phyloP scores from a whole-genome alignment of 2,888 invertebrate genomes.

The Idaea biselata region DNA sequence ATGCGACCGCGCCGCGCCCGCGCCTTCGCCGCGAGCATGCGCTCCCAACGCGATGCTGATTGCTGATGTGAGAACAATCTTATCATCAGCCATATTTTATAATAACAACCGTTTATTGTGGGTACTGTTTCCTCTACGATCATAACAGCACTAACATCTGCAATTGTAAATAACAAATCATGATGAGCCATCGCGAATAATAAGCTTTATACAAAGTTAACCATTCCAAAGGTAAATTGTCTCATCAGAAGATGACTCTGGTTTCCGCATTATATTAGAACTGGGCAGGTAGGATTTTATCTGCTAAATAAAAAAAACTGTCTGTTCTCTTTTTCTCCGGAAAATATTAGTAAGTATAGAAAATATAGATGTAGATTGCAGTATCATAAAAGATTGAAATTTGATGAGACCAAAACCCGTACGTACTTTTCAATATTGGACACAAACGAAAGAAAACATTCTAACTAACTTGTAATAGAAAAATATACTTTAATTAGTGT shows the following conservation, averaged over 20 bases:
- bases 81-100: constrained; percentile 64
- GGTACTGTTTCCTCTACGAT: constrained; percentile 58
- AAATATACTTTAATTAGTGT: constrained; percentile 32
- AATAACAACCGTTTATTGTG: constrained; percentile 60
- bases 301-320: too few relatives aligned
- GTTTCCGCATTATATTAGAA: not conserved
- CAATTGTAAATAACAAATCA: constrained; percentile 17
- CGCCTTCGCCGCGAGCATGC: constrained; percentile 50
- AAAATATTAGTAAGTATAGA: too few relatives aligned
- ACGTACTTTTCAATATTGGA: not conserved
- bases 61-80: constrained; percentile 65
- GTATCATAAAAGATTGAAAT: too few relatives aligned
- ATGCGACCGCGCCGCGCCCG: constrained; percentile 32
- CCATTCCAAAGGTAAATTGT: not conserved
- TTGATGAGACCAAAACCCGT: not conserved
- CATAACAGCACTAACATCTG: constrained; percentile 49
- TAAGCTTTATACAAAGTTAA: constrained; percentile 6
- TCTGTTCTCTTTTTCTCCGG: too few relatives aligned
- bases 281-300: not conserved
- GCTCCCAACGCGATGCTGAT: constrained; percentile 51
- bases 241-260: too few relatives aligned
- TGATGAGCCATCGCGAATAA: not conserved
- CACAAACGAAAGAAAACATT: constrained; percentile 11
- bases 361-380: too few relatives aligned
- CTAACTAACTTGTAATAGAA: constrained; percentile 31